These are phyloP conservation scores for Chymomyza fuscimana DNA, from an alignment of 2,888 invertebrate species.

Conservation along the genomic window DNA sequence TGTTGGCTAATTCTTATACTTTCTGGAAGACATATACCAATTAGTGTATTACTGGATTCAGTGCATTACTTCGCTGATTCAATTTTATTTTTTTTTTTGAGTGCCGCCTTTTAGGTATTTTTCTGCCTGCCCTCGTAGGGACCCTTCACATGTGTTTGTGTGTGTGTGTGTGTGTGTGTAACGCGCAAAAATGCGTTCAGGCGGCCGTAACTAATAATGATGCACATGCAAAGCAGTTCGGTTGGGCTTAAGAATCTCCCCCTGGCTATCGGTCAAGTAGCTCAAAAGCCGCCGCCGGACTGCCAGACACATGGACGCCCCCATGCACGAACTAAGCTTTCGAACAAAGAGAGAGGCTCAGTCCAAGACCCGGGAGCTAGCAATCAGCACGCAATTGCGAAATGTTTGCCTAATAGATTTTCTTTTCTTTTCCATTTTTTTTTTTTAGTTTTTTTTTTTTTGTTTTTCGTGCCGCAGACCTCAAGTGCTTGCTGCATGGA, in stretches of 20 bases:
- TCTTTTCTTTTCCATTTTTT: neutral
- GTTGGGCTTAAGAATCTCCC: neutral
- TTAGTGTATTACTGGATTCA: too few species aligned
- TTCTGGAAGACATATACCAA: too few species aligned
- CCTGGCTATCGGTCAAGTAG: conserved; percentile 3
- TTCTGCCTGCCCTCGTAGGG: neutral
- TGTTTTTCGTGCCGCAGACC: conserved; percentile 26
- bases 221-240: conserved; percentile 61
- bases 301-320: neutral
- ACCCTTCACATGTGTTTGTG: too few species aligned
- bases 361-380: conserved; percentile 27
- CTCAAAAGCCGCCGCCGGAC: conserved; percentile 3
- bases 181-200: conserved; percentile 69
- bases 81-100: too few species aligned
- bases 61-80: too few species aligned
- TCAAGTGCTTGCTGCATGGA: neutral
- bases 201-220: conserved; percentile 74
- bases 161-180: conserved; percentile 19
- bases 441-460: conserved; percentile 28
- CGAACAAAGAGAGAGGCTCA: neutral
- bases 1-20: too few species aligned
- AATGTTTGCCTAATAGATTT: conserved; percentile 72
- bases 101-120: too few species aligned
- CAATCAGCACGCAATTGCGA: conserved; percentile 75
- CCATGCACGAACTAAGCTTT: neutral